Percentiles rank a stretch among this genome's conserved stretches.
Conservation (phyloP, 2,888 invertebrate genomes). For the Taenaris catops region DNA sequence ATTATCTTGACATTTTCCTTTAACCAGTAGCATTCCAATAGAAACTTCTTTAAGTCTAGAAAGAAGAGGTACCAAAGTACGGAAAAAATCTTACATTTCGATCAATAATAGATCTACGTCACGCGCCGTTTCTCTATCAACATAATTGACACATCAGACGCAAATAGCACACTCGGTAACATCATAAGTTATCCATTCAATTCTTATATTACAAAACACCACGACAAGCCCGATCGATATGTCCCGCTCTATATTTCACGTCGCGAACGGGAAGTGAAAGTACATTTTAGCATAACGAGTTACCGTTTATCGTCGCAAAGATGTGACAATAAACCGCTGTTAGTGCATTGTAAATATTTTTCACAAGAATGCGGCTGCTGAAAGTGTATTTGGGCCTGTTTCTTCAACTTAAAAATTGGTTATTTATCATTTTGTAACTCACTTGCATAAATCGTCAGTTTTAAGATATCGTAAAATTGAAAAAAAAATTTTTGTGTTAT, state of each 20-base stretch:
- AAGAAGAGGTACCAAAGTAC: no score
- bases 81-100: neutral
- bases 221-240: constrained; percentile 23
- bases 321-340: constrained; percentile 3
- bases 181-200: constrained; percentile 23
- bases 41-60: no score
- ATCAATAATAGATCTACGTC: constrained; percentile 7
- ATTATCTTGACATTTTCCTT: no score
- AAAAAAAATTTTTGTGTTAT: no score
- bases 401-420: no score
- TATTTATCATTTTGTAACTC: no score
- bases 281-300: constrained; percentile 8
- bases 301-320: neutral
- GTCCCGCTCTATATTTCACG: constrained; percentile 11
- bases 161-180: constrained; percentile 19
- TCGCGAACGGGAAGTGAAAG: constrained; percentile 12
- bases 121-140: constrained; percentile 6
- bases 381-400: no score
- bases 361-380: no score
- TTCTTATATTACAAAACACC: constrained; percentile 22
- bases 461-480: no score
- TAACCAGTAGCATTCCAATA: no score
- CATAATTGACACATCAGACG: constrained; percentile 30
- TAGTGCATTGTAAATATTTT: no score
- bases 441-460: no score